Conservation (phyloP, 2,797 vertebrate species). For the Halcyon badia region DNA sequence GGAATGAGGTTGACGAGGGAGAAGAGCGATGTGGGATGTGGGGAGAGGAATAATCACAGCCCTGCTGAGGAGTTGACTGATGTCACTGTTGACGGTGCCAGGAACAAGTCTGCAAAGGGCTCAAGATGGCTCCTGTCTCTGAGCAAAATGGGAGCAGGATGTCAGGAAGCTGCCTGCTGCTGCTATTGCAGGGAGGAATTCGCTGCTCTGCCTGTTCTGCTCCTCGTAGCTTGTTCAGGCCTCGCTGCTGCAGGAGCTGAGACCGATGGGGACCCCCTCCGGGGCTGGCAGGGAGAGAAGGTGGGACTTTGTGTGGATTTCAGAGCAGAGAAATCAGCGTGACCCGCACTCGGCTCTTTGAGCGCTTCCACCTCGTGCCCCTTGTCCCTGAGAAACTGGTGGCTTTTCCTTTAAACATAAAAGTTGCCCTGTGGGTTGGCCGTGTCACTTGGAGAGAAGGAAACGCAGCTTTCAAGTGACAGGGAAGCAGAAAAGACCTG, state of each 20-base stretch:
- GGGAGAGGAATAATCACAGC: not conserved
- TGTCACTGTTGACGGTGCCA: constrained; percentile 1
- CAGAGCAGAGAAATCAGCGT: not conserved
- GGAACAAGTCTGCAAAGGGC: constrained; percentile 14
- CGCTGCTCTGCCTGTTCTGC: not conserved
- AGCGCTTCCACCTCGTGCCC: not conserved
- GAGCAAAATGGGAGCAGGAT: constrained; percentile 15
- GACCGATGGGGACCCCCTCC: fast-evolving
- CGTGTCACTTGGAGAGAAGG: not conserved
- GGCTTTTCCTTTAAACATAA: not conserved
- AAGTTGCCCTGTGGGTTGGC: not conserved
- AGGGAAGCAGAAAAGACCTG: not conserved
- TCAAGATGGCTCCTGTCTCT: not conserved
- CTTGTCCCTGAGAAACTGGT: not conserved
- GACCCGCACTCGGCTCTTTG: not conserved
- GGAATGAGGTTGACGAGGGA: not conserved
- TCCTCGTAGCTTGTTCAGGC: not conserved
- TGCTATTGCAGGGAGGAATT: not conserved
- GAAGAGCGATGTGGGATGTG: not conserved
- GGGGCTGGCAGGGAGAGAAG: not conserved
- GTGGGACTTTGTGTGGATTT: not conserved
- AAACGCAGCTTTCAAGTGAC: not conserved
- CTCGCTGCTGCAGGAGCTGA: not conserved
- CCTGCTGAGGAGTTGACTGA: not conserved
- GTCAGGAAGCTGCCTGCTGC: not conserved